Evolutionary conservation across 2,888 invertebrate species (phyloP), one percentile per base, ranked within the genome.

Genomic region (Agrilus cyanescens): DNA sequence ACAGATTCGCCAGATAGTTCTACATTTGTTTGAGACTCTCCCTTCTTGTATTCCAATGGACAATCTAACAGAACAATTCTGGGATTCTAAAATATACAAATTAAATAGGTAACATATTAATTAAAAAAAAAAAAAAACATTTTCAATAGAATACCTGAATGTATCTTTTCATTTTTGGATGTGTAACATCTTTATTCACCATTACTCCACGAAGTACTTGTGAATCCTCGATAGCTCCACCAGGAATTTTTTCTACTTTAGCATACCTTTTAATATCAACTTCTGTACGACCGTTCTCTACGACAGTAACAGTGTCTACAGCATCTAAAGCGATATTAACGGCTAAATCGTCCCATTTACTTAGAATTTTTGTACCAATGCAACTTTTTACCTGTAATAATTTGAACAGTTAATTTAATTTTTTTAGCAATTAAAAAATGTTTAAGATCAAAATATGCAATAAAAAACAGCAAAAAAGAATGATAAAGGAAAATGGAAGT

Each of bases 231-330:
- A 98, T 85, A 0, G 85, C 75, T 8, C 95, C 97, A 16, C 98
- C 98, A 1, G 98, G 97, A 53, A 98, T 85, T 65, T 86, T 86
- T 57, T 86, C 86, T 14, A 97, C 85, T 71, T 94, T 93, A 1
- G 94, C 95, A 60, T 96, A 97, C 69, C 93, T 81, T 63, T 98
- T 98, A 52, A 98, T 94, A 62, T 99, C 98, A 55, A 99, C 94
- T 65, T 98, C 97, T 50, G 82, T 75, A 49, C 90, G 78, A 13
- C 93, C 95, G 64, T 86, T 84, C 50, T 93, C 89, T 50, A 85
- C 89, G 33, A 90, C 62, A 48, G 81, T 79, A 39, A 99, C 95
- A 0, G 91, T 95, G 56, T 82, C 76, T 25, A 98, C 96, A 4
- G 98, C 97, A 58, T 95, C 89, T 39, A 97, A 68, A 1, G 98